Evolutionary conservation across 2,797 vertebrate genomes (phyloP).

Genomic region (Neosilurus hyrtlii): DNA sequence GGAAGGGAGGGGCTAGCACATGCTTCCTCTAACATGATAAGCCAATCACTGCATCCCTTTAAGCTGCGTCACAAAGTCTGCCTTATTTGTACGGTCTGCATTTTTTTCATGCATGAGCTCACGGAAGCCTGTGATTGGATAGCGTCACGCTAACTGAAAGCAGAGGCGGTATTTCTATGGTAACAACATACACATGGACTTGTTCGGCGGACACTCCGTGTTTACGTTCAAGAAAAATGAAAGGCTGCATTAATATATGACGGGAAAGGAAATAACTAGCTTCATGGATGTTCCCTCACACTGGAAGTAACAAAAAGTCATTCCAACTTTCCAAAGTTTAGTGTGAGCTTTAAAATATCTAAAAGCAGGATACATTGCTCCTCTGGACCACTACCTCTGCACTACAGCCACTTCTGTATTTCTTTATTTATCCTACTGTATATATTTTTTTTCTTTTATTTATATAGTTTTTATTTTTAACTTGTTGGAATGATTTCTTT

Average conservation of each 20-base stretch:
- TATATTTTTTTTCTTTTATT: no score
- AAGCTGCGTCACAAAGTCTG: neutral
- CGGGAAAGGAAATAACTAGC: neutral
- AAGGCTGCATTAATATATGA: neutral
- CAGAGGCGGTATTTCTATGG: neutral
- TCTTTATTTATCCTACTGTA: no score
- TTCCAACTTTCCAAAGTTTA: no score
- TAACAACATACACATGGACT: neutral
- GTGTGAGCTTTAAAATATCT: neutral
- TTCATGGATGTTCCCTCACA: neutral
- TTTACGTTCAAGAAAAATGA: neutral
- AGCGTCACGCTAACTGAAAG: neutral
- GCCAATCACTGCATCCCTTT: neutral
- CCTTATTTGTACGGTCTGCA: neutral
- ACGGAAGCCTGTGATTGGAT: neutral
- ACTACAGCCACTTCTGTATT: no score
- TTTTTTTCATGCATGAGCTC: neutral
- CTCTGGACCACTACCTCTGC: no score
- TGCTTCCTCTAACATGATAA: neutral
- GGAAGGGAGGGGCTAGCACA: neutral
- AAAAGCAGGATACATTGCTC: neutral
- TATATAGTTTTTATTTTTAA: no score
- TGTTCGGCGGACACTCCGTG: no score
- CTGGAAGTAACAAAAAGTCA: neutral
- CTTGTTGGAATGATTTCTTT: neutral